A percentile compares a stretch with the other conserved stretches of the same genome.
Conservation (phyloP, 1,140 invertebrate genomes). For the Cherax quadricarinatus region DNA sequence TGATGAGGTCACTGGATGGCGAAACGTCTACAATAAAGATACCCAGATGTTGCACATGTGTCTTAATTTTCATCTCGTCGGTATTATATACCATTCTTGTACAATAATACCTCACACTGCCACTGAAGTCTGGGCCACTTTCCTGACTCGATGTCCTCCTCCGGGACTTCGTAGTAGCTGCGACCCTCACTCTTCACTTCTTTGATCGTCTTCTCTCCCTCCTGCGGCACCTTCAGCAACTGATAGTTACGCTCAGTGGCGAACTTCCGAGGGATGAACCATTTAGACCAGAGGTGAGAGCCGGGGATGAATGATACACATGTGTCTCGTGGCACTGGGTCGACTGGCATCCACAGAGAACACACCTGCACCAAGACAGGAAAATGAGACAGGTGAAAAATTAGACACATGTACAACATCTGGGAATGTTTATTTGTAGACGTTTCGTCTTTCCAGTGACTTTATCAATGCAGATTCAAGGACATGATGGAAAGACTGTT, state of each 20-base stretch:
- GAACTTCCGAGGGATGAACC: slow-evolving; percentile 75
- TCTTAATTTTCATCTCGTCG: no score
- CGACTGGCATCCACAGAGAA: slow-evolving; percentile 75
- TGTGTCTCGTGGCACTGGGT: slow-evolving; percentile 72
- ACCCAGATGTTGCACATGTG: no score
- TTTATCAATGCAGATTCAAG: no score
- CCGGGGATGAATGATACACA: slow-evolving; percentile 74
- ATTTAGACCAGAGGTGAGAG: slow-evolving; percentile 74
- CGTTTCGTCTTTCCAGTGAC: no score
- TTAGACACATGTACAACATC: no score
- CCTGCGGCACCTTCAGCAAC: background rate
- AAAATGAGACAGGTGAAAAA: no score
- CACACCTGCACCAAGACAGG: slow-evolving; percentile 70
- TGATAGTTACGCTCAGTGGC: slow-evolving; percentile 73
- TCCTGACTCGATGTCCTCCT: slow-evolving; percentile 64
- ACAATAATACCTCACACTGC: slow-evolving; percentile 71
- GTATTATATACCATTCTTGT: no score
- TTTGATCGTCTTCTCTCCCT: background rate
- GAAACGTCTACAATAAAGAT: no score
- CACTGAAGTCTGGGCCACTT: slow-evolving; percentile 73
- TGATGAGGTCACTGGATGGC: no score
- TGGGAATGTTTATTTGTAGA: no score
- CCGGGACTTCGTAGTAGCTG: slow-evolving; percentile 71
- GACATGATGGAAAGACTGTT: no score
- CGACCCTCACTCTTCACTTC: background rate